A percentile compares a stretch with the other conserved stretches of the same genome.
Conservation (phyloP, 2,113 vertebrate species). For the Strigops habroptila region DNA sequence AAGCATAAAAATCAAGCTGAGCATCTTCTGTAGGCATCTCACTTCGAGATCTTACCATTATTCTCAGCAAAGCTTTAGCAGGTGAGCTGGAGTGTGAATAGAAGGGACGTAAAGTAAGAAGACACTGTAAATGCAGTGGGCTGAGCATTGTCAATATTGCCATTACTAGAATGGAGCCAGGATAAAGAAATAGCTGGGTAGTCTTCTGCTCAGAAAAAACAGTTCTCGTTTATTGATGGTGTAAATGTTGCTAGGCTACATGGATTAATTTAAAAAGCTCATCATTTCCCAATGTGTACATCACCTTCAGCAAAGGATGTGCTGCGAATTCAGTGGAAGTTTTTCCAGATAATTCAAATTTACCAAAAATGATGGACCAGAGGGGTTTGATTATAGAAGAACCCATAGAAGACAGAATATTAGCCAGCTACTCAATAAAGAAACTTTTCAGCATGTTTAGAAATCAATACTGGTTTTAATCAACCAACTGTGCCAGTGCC, state of each 20-base stretch:
- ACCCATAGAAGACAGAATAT: neutral
- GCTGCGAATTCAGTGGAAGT: neutral
- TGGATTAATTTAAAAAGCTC: neutral
- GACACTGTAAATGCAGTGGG: neutral
- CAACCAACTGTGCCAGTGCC: neutral
- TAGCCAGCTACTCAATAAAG: neutral
- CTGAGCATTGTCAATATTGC: neutral
- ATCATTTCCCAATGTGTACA: neutral
- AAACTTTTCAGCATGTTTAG: neutral
- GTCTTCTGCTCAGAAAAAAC: neutral
- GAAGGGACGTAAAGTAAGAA: neutral
- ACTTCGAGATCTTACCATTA: neutral
- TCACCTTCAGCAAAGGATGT: neutral
- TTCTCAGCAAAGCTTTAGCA: neutral
- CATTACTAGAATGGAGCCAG: neutral
- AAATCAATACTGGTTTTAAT: constrained; percentile 12
- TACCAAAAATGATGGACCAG: neutral
- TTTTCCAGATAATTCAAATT: neutral
- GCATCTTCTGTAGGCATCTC: neutral
- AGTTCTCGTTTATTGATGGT: neutral
- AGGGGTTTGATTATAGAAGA: neutral
- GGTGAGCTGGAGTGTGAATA: neutral
- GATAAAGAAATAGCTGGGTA: neutral
- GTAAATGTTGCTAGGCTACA: constrained; percentile 1
- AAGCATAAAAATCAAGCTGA: neutral